Base-by-base conservation (phyloP, 1,140 invertebrate species). In the Hycleus phaleratus region DNA sequence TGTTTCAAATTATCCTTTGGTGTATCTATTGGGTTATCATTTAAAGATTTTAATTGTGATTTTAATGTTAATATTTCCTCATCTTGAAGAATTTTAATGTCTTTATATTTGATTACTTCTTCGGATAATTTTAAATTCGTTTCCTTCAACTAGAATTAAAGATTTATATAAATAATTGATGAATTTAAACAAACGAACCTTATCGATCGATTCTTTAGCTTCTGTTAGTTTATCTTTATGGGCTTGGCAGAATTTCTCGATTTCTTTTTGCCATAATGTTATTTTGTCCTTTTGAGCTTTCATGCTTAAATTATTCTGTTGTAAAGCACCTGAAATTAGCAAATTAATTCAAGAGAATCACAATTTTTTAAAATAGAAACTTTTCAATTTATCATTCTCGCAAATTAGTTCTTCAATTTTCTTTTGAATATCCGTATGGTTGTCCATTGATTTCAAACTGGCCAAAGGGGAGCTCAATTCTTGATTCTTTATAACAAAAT, bases 221-320 rank as follows among this genome's bases (percentile, higher is more conserved):
- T 81, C 75, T 3, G 68, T 55, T 67, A 81, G 79, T 61, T 81
- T 80, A 48, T 72, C 65, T 55, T 79, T 80, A 43, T 81, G 76
- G 52, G 72, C 68, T 26, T 75, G 66, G 32, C 77, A 74, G 8
- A 79, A 71, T 49, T 68, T 69, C 26, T 67, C 62, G 0, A 80
- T 71, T 55, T 79, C 75, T 26, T 77, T 68, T 59, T 79, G 78
- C 78, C 79, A 81, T 1, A 58, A 63, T 1, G 71, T 63, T 3
- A 83, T 61, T 12, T 69, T 74, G 24, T 73, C 75, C 45, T 80
- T 77, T 55, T 82, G 78, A 26, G 77, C 66, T 54, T 80, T 79
- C 73, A 81, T 78, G 1, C 75, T 72, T 39, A 74, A 55, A 63
- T 80, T 82, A 56, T 81, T 81, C 55, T 78, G 73, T 4, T 71